Base-by-base conservation (phyloP, 2,797 vertebrate genomes). In the Mormyrops attenuatus region DNA sequence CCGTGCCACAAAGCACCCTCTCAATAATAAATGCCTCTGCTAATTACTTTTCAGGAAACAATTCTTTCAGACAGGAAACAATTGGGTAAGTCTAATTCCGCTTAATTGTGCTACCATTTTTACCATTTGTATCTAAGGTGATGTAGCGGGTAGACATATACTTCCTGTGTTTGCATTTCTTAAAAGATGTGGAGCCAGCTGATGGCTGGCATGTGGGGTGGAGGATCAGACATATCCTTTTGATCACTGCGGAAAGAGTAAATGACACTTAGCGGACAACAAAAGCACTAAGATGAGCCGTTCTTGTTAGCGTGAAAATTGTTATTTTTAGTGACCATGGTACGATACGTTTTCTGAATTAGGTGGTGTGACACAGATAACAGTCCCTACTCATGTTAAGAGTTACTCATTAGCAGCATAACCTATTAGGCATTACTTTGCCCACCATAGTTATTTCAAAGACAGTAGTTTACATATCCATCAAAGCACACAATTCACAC, bases 11-110 rank as follows among this genome's bases (percentile, higher is more conserved):
- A 69, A 80, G 90, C 88, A 87, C 85, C 88, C 63, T 82, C 88
- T 90, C 85, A 77, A 73, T 90, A 90, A 90, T 90, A 90, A 87
- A 90, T 90, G 90, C 60, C 60, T 87, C 69, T 85, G 44, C 88
- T 90, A 90, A 90, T 90, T 90, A 90, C 88, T 90, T 90, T 90
- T 90, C 84, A 88, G 89, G 88, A 90, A 90, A 88, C 88, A 90
- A 34, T 90, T 80, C 88, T 88, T 89, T 89, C 52, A 87, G 85
- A 87, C 90, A 90, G 90, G 90, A 90, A 90, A 89, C 85, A 52
- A 89, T 90, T 57, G 85, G 88, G 88, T 55, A 77, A 53, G 60
- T 66, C 60, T 90, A 90, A 89, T 89, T 90, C 84, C n/a, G 34
- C 88, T 88, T 87, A 55, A 53, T 87, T 87, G 22, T 87, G 13